A percentile compares a stretch with the other conserved stretches of the same genome.
phyloP scores from a whole-genome alignment of 2,888 invertebrate species.

The Sphinx pinastri region DNA sequence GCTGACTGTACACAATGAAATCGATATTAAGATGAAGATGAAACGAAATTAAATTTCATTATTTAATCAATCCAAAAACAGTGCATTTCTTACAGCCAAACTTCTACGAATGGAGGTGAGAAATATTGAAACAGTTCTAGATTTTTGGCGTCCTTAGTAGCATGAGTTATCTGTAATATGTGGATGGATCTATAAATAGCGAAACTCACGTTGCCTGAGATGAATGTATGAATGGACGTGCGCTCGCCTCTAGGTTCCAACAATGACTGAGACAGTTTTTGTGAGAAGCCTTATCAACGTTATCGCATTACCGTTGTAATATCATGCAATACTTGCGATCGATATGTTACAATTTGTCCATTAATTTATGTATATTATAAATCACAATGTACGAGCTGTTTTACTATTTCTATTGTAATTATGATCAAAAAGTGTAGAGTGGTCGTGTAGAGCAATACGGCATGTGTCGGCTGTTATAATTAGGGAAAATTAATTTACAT shows the following conservation, averaged over 20 bases:
- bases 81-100: neutral
- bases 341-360: constrained; percentile 27
- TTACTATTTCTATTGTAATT: too few relatives aligned
- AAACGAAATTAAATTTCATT: too few relatives aligned
- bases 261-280: constrained; percentile 36
- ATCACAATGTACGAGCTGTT: too few relatives aligned
- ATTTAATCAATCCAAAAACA: too few relatives aligned
- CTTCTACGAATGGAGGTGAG: neutral
- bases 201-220: neutral
- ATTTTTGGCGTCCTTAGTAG: neutral
- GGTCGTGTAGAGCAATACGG: too few relatives aligned
- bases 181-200: constrained; percentile 4
- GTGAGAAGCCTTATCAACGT: constrained; percentile 53
- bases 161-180: neutral
- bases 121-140: neutral
- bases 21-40: too few relatives aligned
- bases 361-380: too few relatives aligned
- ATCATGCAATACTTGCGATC: constrained; percentile 13
- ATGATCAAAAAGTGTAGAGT: too few relatives aligned
- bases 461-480: too few relatives aligned
- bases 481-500: too few relatives aligned
- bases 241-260: constrained; percentile 32
- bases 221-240: neutral
- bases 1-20: too few relatives aligned
- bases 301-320: constrained; percentile 43